Conservation (phyloP, 2,113 vertebrate species). For the Oostethus manadensis region DNA sequence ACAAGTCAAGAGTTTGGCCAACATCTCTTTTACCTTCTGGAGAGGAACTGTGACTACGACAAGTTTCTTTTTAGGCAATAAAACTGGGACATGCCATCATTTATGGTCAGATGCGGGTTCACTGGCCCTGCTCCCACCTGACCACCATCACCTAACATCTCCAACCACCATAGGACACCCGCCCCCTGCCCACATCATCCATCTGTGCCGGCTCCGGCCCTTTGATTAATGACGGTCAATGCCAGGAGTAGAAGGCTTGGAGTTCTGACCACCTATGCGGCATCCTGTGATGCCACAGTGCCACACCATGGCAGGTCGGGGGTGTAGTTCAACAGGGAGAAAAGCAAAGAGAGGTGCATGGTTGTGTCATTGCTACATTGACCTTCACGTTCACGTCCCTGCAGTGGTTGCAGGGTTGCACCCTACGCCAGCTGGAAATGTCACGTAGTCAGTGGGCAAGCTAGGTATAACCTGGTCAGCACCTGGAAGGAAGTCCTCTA, state of each 20-base stretch:
- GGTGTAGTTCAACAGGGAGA: conserved; percentile 43
- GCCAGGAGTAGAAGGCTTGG: conserved; percentile 40
- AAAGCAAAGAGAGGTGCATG: conserved; percentile 15
- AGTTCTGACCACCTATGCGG: conserved; percentile 48
- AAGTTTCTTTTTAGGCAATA: no score
- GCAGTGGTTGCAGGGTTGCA: conserved; percentile 54
- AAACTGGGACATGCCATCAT: conserved; percentile 44
- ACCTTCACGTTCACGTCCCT: conserved; percentile 70
- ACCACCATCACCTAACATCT: conserved; percentile 64
- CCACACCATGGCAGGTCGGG: conserved; percentile 34
- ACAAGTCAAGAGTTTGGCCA: not conserved
- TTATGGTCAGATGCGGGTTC: conserved; percentile 57
- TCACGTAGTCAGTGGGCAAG: conserved; percentile 69
- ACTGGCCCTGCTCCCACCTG: conserved; percentile 50
- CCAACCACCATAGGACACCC: conserved; percentile 48
- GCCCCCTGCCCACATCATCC: conserved; percentile 67
- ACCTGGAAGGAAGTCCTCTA: conserved; percentile 79
- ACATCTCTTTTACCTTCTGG: not conserved
- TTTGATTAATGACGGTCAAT: conserved; percentile 75
- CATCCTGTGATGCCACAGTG: conserved; percentile 39
- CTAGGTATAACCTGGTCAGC: conserved; percentile 74
- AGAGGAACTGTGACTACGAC: no score
- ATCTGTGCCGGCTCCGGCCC: conserved; percentile 54
- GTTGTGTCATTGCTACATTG: conserved; percentile 10
- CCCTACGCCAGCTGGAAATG: conserved; percentile 75